Percentiles rank a stretch among this genome's conserved stretches.
phyloP scores from a whole-genome alignment of 1,140 invertebrate genomes.

The Bombus picipes region DNA sequence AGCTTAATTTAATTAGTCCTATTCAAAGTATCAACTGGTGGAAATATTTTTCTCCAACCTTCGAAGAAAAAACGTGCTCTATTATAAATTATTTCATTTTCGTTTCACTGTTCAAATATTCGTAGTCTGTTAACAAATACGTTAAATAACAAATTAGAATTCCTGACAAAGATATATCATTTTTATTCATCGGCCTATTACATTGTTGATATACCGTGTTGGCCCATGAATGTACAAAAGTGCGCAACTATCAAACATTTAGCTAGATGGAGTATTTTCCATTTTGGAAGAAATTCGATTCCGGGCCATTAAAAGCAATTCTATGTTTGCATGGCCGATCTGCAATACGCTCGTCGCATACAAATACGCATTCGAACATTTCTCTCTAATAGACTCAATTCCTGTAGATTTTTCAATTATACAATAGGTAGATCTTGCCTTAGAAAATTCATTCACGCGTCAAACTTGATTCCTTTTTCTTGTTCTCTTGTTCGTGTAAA shows the following conservation, averaged over 20 bases:
- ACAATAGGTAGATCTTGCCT: not conserved
- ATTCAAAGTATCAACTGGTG: too few species aligned
- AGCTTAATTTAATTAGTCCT: too few species aligned
- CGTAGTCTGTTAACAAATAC: not conserved
- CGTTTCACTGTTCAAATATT: too few species aligned
- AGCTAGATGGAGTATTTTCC: slow-evolving; percentile 4
- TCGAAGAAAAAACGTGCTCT: too few species aligned
- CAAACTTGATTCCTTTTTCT: too few species aligned
- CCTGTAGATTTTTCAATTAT: slow-evolving; percentile 3
- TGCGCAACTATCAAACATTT: not conserved
- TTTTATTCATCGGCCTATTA: not conserved
- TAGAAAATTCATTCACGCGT: not conserved
- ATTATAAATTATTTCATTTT: not conserved
- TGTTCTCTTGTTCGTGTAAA: too few species aligned
- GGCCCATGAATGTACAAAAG: too few species aligned
- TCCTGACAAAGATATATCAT: not conserved
- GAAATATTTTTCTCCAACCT: too few species aligned
- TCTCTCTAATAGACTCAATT: slow-evolving; percentile 19
- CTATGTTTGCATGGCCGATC: slow-evolving; percentile 27
- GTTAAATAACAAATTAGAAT: not conserved
- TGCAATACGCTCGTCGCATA: not conserved
- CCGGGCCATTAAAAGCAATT: slow-evolving; percentile 45
- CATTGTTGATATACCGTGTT: not conserved
- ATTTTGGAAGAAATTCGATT: slow-evolving; percentile 38
- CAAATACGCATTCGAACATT: slow-evolving; percentile 8